Evolutionary conservation across 1,140 invertebrate genomes (phyloP), one percentile per base, ranked within the genome.

Genomic region (Drusus annulatus): DNA sequence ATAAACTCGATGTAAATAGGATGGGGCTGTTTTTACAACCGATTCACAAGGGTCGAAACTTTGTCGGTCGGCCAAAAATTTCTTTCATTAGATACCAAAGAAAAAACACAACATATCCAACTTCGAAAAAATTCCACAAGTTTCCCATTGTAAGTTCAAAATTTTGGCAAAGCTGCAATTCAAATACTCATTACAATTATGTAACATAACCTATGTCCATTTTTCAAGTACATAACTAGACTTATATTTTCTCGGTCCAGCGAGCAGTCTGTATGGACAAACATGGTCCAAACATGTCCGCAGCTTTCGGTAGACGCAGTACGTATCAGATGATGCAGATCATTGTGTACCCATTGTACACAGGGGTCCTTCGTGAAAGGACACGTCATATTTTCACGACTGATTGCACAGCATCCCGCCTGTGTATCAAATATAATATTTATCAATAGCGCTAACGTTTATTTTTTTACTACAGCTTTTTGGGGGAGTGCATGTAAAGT

Each of bases 381-480:
- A 80, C 58, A 75, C 65, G 60, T 80, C 69, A 80, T 80, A 80
- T 80, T 80, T 80, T 74, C 50, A 75, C 78, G 58, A 21, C 56
- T 74, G 63, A 63, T 80, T 74, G 65, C n/a, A 19, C 21, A 25
- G 19, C 45, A 45, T 62, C 28, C 73, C 73, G 25, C 56, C 56
- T 19, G 19, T 31, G 78, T 58, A 73, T 79, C 65, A 58, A 36
- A 73, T 45, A 13, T 60, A n/a, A 21, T 60, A 71, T 79, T 79
- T 79, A 36, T 60, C 63, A 78, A 69, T 65, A 52, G 19, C 28
- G 25, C 63, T 36, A 68, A 68, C 19, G 28, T 45, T 45, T 45
- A 68, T 68, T 21, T 45, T 28, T 68, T 36, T 65, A 19, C 17
- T 19, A 68, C 19, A 36, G 25, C n/a, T 68, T 68, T 0, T 28